Evolutionary conservation across 2,113 vertebrate genomes (phyloP), one percentile per base, ranked within the genome.

Genomic region (Brachionichthys hirsutus): DNA sequence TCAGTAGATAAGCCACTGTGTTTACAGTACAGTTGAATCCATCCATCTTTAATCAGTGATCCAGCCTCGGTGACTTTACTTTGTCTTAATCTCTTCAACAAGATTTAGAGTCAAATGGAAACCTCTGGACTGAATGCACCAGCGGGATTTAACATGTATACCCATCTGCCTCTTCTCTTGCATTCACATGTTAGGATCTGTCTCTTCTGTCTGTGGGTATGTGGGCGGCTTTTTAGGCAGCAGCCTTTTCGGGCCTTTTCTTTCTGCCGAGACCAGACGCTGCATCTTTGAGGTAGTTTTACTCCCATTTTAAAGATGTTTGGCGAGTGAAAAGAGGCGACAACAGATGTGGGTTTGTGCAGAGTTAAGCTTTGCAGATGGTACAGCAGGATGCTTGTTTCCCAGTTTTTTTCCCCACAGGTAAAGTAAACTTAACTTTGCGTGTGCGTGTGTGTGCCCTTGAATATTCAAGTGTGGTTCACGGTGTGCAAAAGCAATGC

Each of bases 271-370:
- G 62, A 75, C 44, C 82, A 85, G 80, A 75, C 73, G 84, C 49
- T 18, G 38, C 68, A 22, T 71, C 74, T 73, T 67, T 72, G 73
- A 77, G 66, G 54, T 52, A 58, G 62, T 70, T 81, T 80, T 67
- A 80, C 75, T 74, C 67, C 73, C 47, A 54, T 82, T 70, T 83
- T 71, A 77, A 76, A 77, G 52, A 71, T 69, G 54, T 70, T 78
- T 86, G 83, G 76, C 78, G 65, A 75, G 64, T n/a, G 67, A 73
- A 81, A 64, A 74, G 62, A 80, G 44, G 64, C 64, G 36, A 34
- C 53, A 75, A 20, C 78, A 85, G 75, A 78, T 82, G 80, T 58
- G 67, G 42, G 62, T 73, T 76, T 71, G 55, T 57, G 50, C 41
- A 55, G 2, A 13, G 67, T 46, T 52, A 14, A 51, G 35, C 46